Percentiles rank a stretch among this genome's conserved stretches.
Conservation (phyloP, 53 echinoderm and acorn worm genomes). For the Echinarachnius parma region DNA sequence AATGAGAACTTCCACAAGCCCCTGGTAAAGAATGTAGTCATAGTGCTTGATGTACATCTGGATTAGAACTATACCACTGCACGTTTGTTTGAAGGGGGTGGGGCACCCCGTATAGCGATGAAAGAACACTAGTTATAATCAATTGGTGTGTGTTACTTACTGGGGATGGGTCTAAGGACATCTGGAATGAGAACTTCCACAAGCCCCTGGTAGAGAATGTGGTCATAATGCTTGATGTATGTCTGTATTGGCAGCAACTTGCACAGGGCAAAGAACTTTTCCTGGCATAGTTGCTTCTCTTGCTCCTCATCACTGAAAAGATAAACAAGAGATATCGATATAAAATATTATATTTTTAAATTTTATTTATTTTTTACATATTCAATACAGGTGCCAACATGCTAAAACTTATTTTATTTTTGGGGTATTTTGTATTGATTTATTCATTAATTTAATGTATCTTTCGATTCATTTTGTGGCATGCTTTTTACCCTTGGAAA, state of each 20-base stretch:
- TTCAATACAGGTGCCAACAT: too few species aligned
- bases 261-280: constrained; percentile 72
- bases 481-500: too few species aligned
- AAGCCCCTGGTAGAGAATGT: constrained; percentile 91
- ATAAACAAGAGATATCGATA: constrained; percentile 6
- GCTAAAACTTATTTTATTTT: too few species aligned
- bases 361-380: too few species aligned
- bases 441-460: too few species aligned
- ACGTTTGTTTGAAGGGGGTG: too few species aligned
- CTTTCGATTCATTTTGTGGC: too few species aligned
- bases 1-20: constrained; percentile 94
- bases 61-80: too few species aligned
- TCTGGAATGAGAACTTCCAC: constrained; percentile 98
- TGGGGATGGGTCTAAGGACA: constrained; percentile 98
- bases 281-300: constrained; percentile 81
- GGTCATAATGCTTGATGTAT: constrained; percentile 97
- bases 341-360: background rate
- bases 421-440: too few species aligned
- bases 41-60: constrained; percentile 93
- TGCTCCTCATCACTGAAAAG: constrained; percentile 72
- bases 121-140: too few species aligned
- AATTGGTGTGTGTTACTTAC: constrained; percentile 48
- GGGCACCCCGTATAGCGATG: too few species aligned
- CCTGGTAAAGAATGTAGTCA: constrained; percentile 94
- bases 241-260: constrained; percentile 75